phyloP scores from a whole-genome alignment of 2,797 vertebrate genomes.

The Pseudochaenichthys georgianus region DNA sequence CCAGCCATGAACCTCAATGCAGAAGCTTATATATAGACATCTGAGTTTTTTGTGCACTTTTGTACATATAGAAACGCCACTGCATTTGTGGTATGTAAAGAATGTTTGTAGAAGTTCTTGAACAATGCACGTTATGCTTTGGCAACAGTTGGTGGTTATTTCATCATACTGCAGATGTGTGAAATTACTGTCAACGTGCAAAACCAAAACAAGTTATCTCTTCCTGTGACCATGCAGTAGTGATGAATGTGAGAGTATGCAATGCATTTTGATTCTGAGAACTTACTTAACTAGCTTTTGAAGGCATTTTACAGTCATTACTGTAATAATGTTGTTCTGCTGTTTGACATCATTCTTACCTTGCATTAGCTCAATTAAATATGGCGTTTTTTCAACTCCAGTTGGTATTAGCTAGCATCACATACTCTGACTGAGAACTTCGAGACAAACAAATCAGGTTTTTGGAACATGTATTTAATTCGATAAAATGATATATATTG shows the following conservation, averaged over 20 bases:
- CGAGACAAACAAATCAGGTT: neutral
- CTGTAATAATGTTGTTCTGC: neutral
- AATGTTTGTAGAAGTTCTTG: slow-evolving; percentile 17
- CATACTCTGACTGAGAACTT: neutral
- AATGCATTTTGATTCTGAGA: neutral
- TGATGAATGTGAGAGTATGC: neutral
- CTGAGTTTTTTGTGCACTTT: too few species aligned
- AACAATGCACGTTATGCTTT: neutral
- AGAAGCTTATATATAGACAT: too few species aligned
- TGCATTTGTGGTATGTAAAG: slow-evolving; percentile 23
- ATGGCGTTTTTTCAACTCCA: neutral
- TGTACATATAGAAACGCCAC: too few species aligned
- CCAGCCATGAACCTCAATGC: too few species aligned
- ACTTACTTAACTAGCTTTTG: neutral
- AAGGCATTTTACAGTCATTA: neutral
- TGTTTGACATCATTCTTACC: slow-evolving; percentile 1
- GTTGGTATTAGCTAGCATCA: neutral
- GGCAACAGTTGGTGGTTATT: neutral
- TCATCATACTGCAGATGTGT: neutral
- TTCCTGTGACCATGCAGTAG: neutral
- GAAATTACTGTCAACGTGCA: neutral
- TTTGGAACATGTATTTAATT: neutral
- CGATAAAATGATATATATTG: neutral
- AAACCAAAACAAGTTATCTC: neutral
- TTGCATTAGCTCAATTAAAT: neutral